Percentiles rank a stretch among this genome's conserved stretches.
Conservation (phyloP, 2,888 invertebrate genomes). For the Cheilosia pagana region DNA sequence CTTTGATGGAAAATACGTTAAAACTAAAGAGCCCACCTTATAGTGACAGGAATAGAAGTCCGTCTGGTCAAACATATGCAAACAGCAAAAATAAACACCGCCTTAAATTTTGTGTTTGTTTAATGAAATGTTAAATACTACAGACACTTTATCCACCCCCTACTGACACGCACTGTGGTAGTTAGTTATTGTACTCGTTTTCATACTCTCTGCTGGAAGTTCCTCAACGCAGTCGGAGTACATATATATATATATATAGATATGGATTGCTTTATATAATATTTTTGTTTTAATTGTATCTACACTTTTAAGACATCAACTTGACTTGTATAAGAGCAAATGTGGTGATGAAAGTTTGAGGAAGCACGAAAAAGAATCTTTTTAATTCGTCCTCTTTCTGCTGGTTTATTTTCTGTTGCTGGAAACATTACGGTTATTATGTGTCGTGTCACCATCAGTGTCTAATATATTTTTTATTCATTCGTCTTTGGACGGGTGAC, state of each 20-base stretch:
- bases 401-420: background rate
- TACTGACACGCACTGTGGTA: slow-evolving; percentile 53
- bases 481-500: slow-evolving; percentile 20
- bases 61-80: slow-evolving; percentile 52
- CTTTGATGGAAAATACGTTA: slow-evolving; percentile 45
- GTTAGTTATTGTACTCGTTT: slow-evolving; percentile 38
- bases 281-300: slow-evolving; percentile 9
- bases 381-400: background rate
- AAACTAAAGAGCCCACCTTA: slow-evolving; percentile 32
- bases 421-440: background rate
- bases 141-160: slow-evolving; percentile 44
- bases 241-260: too few relatives aligned
- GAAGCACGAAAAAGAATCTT: slow-evolving; percentile 9
- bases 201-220: slow-evolving; percentile 1
- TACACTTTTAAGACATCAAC: slow-evolving; percentile 9
- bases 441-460: slow-evolving; percentile 13
- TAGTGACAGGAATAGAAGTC: slow-evolving; percentile 23
- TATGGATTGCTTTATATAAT: background rate
- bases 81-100: slow-evolving; percentile 42
- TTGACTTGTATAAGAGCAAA: background rate
- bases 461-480: slow-evolving; percentile 51
- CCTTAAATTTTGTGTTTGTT: slow-evolving; percentile 52
- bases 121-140: slow-evolving; percentile 55
- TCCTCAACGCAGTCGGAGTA: slow-evolving; percentile 3
- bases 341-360: slow-evolving; percentile 5